Evolutionary conservation across 2,888 invertebrate genomes (phyloP).

Genomic region (Lochmaea capreae): DNA sequence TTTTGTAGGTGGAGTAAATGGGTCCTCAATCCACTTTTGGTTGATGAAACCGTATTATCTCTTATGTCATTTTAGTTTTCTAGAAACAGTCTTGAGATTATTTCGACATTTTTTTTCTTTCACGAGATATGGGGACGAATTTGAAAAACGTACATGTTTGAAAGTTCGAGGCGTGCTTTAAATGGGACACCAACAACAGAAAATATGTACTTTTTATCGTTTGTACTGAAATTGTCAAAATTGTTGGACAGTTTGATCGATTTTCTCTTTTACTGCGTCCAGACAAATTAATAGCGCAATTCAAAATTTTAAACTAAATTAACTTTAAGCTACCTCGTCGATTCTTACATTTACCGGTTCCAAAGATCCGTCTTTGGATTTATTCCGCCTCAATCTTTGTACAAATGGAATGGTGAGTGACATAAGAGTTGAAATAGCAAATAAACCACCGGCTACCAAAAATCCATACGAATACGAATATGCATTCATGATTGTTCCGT

Average conservation of each 20-base stretch:
- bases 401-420: slow-evolving; percentile 25
- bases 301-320: background rate
- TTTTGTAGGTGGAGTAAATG: too few species aligned
- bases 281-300: background rate
- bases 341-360: slow-evolving; percentile 24
- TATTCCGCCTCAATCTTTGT: slow-evolving; percentile 10
- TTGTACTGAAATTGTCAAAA: background rate
- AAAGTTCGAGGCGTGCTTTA: too few species aligned
- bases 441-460: slow-evolving; percentile 90
- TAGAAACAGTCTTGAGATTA: too few species aligned
- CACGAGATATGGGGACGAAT: too few species aligned
- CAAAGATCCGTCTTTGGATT: slow-evolving; percentile 21
- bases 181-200: too few species aligned
- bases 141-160: too few species aligned
- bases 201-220: background rate
- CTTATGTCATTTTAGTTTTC: too few species aligned
- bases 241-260: background rate
- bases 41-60: too few species aligned
- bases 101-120: too few species aligned
- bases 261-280: background rate
- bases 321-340: slow-evolving; percentile 11
- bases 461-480: slow-evolving; percentile 94
- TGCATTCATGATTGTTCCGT: slow-evolving; percentile 92
- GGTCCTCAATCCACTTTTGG: too few species aligned
- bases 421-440: slow-evolving; percentile 77